Evolutionary conservation across 2,113 vertebrate species (phyloP), one percentile per base, ranked within the genome.

Genomic region (Calidris pygmaea): DNA sequence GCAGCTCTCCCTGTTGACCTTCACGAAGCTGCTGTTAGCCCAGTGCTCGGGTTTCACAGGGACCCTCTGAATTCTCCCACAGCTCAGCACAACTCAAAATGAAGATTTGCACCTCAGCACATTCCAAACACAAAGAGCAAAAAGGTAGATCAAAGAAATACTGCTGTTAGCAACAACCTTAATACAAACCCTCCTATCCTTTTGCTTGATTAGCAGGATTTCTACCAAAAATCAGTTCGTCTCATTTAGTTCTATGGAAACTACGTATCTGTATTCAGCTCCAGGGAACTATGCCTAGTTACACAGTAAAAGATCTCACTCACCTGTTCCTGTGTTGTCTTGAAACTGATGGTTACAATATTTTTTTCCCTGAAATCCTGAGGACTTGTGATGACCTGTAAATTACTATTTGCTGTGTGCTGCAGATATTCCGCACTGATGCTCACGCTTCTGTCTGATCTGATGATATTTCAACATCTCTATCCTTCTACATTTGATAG

Each of bases 221-320:
- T 92, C n/a, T 32, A 74, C 45, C 41, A 50, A 66, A 88, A 76
- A 73, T 41, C 47, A 74, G 15, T 41, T 76, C 6, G 2, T 72
- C 53, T 16, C 41, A n/a, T 41, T 81, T 55, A 58, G 9, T 55
- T 58, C 55, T 41, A 13, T 15, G n/a, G 52, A 62, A 84, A 70
- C 41, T 22, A 47, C 14, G 10, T 0, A 0, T 26, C 26, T 65
- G 20, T 62, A 21, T 37, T 87, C 29, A 72, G 53, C 35, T 71
- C n/a, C 71, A 55, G 60, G 30, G 26, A 78, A 29, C 62, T 39
- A 22, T 15, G 58, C 52, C 45, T 48, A 35, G 12, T 83, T 60
- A 85, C 45, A 73, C 35, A 35, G 45, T 56, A 39, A 88, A 89
- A 93, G 20, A 65, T 75, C 32, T 82, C 58, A 8, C 23, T 71